Percentiles rank a stretch among this genome's conserved stretches.
Conservation (phyloP, 2,888 invertebrate genomes). For the Drosophila barbarae region DNA sequence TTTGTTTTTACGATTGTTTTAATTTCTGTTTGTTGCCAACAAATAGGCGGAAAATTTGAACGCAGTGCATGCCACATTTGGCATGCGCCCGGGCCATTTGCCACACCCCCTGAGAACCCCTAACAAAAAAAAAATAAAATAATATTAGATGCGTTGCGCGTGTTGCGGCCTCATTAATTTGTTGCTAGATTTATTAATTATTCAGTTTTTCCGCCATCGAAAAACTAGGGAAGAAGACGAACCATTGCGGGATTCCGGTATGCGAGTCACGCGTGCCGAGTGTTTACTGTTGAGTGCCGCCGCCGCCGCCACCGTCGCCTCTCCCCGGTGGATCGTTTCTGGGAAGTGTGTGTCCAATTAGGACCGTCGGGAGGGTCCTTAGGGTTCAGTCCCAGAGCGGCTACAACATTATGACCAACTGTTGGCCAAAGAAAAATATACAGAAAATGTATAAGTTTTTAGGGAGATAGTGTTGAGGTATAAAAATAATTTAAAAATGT, state of each 20-base stretch:
- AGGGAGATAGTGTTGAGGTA: neutral
- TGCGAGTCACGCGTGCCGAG: constrained; percentile 38
- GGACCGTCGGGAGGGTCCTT: constrained; percentile 28
- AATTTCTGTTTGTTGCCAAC: constrained; percentile 71
- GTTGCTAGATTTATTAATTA: constrained; percentile 72
- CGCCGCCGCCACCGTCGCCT: constrained; percentile 3
- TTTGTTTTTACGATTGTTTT: constrained; percentile 70
- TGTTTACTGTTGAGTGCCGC: constrained; percentile 20
- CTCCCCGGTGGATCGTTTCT: constrained; percentile 17
- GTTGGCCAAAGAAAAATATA: neutral
- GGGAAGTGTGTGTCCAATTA: constrained; percentile 16
- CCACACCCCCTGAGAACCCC: constrained; percentile 1
- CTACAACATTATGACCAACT: constrained; percentile 18
- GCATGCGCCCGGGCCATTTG: constrained; percentile 21
- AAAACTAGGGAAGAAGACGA: constrained; percentile 29
- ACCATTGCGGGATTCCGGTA: constrained; percentile 9
- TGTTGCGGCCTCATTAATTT: constrained; percentile 74
- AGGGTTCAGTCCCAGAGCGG: constrained; percentile 2
- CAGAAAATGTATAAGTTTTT: neutral
- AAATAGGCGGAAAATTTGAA: constrained; percentile 71
- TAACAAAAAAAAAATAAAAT: neutral
- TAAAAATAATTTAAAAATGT: neutral
- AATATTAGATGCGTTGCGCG: constrained; percentile 47
- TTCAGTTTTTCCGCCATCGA: constrained; percentile 50
- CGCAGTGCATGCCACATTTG: constrained; percentile 54